These are phyloP conservation scores for Heteromormyrus szaboi DNA, from an alignment of 2,797 vertebrate species.

Conservation along the genomic window DNA sequence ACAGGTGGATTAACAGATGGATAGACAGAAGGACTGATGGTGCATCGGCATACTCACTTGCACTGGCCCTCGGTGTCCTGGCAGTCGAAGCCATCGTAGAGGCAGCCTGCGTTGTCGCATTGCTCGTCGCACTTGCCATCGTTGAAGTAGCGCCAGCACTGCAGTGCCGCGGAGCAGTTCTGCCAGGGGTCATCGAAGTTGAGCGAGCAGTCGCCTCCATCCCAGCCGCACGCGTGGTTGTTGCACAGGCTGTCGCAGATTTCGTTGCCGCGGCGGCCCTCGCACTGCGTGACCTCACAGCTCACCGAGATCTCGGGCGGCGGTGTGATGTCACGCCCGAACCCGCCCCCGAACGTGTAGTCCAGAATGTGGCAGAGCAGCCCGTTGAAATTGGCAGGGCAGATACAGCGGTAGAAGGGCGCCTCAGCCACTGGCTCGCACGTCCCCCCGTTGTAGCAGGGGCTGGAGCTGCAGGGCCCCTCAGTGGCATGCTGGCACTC, in stretches of 20 bases:
- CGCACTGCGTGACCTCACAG: slow-evolving; percentile 70
- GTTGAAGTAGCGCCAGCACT: slow-evolving; percentile 95
- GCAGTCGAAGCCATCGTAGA: slow-evolving; percentile 96
- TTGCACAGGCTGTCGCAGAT: slow-evolving; percentile 79
- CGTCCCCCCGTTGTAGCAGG: slow-evolving; percentile 91
- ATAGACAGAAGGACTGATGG: neutral
- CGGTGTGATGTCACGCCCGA: slow-evolving; percentile 68
- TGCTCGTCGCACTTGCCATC: slow-evolving; percentile 82
- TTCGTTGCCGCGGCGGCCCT: slow-evolving; percentile 68
- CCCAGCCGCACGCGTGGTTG: slow-evolving; percentile 87
- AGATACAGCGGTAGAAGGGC: slow-evolving; percentile 78
- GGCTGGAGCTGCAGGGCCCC: slow-evolving; percentile 75
- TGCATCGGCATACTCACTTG: slow-evolving; percentile 71
- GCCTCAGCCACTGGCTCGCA: slow-evolving; percentile 71
- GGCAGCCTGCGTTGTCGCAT: slow-evolving; percentile 81
- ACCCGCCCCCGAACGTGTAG: slow-evolving; percentile 67
- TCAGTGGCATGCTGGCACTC: slow-evolving; percentile 77
- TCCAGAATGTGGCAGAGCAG: slow-evolving; percentile 88
- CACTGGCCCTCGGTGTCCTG: slow-evolving; percentile 82
- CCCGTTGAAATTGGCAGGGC: slow-evolving; percentile 83
- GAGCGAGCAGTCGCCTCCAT: slow-evolving; percentile 92
- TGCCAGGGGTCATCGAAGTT: slow-evolving; percentile 93
- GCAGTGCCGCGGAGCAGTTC: slow-evolving; percentile 84
- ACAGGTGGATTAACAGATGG: neutral
- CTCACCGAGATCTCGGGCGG: slow-evolving; percentile 58